A percentile compares a stretch with the other conserved stretches of the same genome.
phyloP scores from a whole-genome alignment of 2,113 vertebrate genomes.

The Antechinus stuartii region DNA sequence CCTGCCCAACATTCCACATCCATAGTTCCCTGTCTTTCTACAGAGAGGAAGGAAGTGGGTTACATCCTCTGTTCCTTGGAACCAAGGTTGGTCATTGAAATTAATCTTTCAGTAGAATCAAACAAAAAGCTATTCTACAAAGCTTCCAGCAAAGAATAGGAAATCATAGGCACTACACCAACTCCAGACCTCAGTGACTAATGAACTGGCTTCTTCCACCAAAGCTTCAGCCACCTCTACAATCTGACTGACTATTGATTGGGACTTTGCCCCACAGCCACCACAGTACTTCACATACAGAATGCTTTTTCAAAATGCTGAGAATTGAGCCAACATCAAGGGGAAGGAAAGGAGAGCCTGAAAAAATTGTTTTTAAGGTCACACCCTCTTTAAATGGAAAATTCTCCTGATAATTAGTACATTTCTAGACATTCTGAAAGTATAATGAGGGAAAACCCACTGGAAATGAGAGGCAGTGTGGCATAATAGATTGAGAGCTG shows the following conservation, averaged over 20 bases:
- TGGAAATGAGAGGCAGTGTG: background rate
- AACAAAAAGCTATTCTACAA: background rate
- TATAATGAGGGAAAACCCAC: background rate
- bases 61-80: background rate
- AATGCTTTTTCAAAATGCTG: background rate
- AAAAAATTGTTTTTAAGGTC: background rate
- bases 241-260: background rate
- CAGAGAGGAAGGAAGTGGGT: background rate
- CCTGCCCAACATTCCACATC: background rate
- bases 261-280: background rate
- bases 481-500: background rate
- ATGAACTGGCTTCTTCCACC: background rate
- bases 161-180: background rate
- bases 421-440: background rate
- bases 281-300: background rate
- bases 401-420: background rate
- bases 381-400: background rate
- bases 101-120: background rate
- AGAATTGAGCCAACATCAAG: background rate
- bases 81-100: background rate
- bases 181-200: background rate
- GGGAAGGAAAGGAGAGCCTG: background rate
- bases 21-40: background rate
- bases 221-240: background rate
- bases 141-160: background rate